Percentiles rank a stretch among this genome's conserved stretches.
phyloP scores from a whole-genome alignment of 2,888 invertebrate species.

The Oasisia sp. region DNA sequence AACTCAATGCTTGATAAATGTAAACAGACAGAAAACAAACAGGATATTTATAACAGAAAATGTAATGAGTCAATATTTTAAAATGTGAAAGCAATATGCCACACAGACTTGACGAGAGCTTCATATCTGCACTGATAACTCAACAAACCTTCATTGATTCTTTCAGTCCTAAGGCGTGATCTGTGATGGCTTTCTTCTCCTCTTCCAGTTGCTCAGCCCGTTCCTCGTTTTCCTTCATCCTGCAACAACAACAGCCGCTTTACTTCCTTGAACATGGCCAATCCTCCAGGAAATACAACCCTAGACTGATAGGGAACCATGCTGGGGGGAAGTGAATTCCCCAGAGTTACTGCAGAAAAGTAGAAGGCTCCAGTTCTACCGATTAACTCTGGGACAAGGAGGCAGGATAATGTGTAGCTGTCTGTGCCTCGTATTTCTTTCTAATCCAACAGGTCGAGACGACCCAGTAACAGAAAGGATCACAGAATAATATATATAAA shows the following conservation, averaged over 20 bases:
- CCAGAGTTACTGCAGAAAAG: too few relatives aligned
- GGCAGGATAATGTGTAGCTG: too few relatives aligned
- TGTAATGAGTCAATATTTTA: not conserved
- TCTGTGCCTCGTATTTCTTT: too few relatives aligned
- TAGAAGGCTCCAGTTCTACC: too few relatives aligned
- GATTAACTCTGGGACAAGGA: too few relatives aligned
- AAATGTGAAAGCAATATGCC: not conserved
- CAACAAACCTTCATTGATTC: conserved; percentile 62
- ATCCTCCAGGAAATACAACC: not conserved
- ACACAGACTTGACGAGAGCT: not conserved
- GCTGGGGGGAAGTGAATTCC: too few relatives aligned
- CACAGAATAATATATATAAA: too few relatives aligned
- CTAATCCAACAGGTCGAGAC: too few relatives aligned
- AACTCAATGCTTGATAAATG: not conserved
- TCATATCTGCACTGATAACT: not conserved
- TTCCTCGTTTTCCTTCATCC: conserved; percentile 61
- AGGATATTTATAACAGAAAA: not conserved
- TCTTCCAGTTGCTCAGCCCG: conserved; percentile 63
- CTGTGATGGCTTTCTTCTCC: conserved; percentile 65
- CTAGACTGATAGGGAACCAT: not conserved
- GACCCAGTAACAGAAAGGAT: too few relatives aligned
- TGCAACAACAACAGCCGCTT: conserved; percentile 38
- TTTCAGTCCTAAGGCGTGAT: conserved; percentile 65
- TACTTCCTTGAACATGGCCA: not conserved
- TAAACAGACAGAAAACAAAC: not conserved